Base-by-base conservation (phyloP, 2,797 vertebrate genomes). In the Sardinella longiceps region DNA sequence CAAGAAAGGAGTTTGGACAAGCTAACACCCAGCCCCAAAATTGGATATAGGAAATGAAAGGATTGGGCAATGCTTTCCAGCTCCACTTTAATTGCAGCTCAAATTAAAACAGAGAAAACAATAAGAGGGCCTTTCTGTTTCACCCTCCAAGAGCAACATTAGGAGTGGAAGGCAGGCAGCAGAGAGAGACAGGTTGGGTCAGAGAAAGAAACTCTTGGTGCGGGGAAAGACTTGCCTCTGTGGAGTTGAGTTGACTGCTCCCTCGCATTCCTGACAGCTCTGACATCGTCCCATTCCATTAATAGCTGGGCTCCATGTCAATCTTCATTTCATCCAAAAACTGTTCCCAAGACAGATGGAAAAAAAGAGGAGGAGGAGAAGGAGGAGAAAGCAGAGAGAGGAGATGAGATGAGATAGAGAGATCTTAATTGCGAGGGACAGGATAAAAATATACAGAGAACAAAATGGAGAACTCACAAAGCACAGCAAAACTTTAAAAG, bases 21-120 rank as follows among this genome's bases (percentile, higher is more conserved):
- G 82, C 53, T 85, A 88, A 90, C 87, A 86, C 80, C 66, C 85
- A 87, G 80, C 60, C 53, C 85, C 3, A 37, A 83, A 84, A 81
- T 43, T 70, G 84, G 50, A 74, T 43, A 86, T n/a, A 86, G 80
- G 84, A 88, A 80, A 86, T 51, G 85, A 82, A 74, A 83, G 50
- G 60, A 46, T 81, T 86, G 85, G 84, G 81, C 56, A 83, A 86
- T 9, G 46, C 82, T 86, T 86, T 86, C 84, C 81, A 84, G 80
- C 83, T 83, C 56, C 53, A 58, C 66, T 84, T 83, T 86, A 88
- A 86, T 83, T 84, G 84, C 50, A 63, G 56, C 37, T 81, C 82
- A 63, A 83, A 80, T 84, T 84, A 18, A 81, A 84, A 28, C 15
- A 66, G 5, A 84, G 83, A 80, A 84, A 88, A 88, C n/a, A 85